Base-by-base conservation (phyloP, 2,888 invertebrate species). In the Lampropteryx suffumata region DNA sequence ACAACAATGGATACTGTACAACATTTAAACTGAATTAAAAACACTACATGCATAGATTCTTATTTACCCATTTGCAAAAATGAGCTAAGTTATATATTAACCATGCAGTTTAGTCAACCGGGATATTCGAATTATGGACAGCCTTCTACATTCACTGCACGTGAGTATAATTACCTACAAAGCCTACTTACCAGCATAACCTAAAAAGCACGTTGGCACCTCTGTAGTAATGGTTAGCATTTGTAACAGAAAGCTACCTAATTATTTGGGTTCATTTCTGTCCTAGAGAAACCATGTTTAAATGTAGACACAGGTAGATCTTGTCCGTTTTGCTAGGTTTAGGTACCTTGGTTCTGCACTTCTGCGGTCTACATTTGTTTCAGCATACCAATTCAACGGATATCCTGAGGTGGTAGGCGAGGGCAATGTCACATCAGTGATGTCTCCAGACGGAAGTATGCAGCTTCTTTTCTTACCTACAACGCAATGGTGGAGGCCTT, bases 401-500 rank as follows among this genome's bases (percentile, higher is more conserved):
- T 55, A 46, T 43, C 53, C 79, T 37, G 75, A 77, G 51, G 63
- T 88, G 59, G 64, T 84, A 36, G 88, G 90, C 6, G 88, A 89
- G 61, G 90, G 90, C 13, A 82, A 87, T 41, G 73, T 90, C 2
- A 67, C 70, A 1, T 69, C 84, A 1, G 33, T 84, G 2, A 57
- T 72, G 17, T 66, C 76, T 30, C 80, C 84, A 1, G 85, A 90
- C 59, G 90, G 90, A 21, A 75, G 67, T 26, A 52, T 77, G 1
- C 84, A 85, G 55, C 75, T 75, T 32, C 77, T 77, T 48, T 90
- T 89, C 58, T 55, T 78, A 26, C 89, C 88, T 9, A 64, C 64
- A 3, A 41, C 63, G 10, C 71, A 71, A 43, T 68, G 70, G 64
- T 64, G 65, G 58, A 58, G 50, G 53, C 52, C 52, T 13, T 59